Evolutionary conservation across 2,888 invertebrate genomes (phyloP).

Genomic region (Metallyticus violacea): DNA sequence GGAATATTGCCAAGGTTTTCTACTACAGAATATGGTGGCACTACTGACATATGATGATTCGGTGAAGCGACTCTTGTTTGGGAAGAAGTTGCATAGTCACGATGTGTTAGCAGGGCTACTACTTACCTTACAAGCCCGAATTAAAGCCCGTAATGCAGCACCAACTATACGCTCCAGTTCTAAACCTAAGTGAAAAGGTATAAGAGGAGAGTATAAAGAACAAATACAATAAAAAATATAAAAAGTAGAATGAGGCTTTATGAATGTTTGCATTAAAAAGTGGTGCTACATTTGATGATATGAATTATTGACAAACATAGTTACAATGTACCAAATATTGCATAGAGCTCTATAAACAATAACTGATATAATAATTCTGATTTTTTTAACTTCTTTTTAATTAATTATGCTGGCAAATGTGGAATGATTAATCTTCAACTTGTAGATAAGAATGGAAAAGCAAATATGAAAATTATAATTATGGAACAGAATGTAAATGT

Average conservation of each 20-base stretch:
- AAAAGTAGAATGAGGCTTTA: neutral
- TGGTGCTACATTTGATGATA: neutral
- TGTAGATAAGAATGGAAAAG: neutral
- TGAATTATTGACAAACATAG: neutral
- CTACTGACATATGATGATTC: slow-evolving; percentile 86
- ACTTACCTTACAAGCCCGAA: slow-evolving; percentile 75
- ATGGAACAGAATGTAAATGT: too few relatives aligned
- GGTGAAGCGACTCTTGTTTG: slow-evolving; percentile 81
- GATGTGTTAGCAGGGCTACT: slow-evolving; percentile 82
- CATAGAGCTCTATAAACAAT: neutral
- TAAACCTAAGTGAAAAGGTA: slow-evolving; percentile 26
- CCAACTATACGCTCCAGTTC: slow-evolving; percentile 15
- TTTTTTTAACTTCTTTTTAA: neutral
- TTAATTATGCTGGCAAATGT: neutral
- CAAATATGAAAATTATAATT: too few relatives aligned
- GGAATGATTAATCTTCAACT: too few relatives aligned
- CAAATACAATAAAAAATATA: neutral
- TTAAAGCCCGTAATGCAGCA: slow-evolving; percentile 54
- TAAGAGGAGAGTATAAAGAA: neutral
- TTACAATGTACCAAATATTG: neutral
- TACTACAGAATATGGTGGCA: slow-evolving; percentile 93
- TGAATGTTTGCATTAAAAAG: too few relatives aligned
- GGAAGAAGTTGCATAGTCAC: slow-evolving; percentile 85
- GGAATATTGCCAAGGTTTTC: slow-evolving; percentile 87
- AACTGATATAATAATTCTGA: neutral